phyloP scores from a whole-genome alignment of 2,113 vertebrate genomes.

The Silurus asotus region DNA sequence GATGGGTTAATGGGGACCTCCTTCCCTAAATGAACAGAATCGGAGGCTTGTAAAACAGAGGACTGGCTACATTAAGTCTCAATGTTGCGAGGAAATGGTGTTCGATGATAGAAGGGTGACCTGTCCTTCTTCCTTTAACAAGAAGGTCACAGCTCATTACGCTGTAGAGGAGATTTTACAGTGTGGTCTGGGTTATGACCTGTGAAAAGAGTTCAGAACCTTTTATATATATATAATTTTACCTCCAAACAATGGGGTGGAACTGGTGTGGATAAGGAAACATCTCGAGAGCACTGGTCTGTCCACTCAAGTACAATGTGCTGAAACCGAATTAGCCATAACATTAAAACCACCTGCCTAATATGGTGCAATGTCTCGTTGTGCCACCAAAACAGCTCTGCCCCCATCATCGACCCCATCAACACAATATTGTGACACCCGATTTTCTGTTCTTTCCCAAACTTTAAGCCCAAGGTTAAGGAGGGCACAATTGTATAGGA shows the following conservation, averaged over 20 bases:
- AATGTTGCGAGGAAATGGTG: conserved; percentile 63
- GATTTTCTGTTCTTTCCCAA: too few relatives aligned
- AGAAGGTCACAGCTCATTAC: conserved; percentile 58
- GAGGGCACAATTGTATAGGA: too few relatives aligned
- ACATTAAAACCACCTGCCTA: too few relatives aligned
- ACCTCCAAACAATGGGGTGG: background rate
- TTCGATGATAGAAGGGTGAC: conserved; percentile 52
- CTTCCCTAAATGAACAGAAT: background rate
- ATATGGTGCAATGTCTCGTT: too few relatives aligned
- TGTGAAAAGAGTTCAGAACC: background rate
- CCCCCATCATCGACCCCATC: too few relatives aligned
- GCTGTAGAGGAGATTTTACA: conserved; percentile 7
- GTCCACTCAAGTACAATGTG: background rate
- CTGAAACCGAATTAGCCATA: background rate
- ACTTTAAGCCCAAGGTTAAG: too few relatives aligned
- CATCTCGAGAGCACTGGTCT: background rate
- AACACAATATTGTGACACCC: too few relatives aligned
- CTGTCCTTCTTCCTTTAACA: conserved; percentile 55
- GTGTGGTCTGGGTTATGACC: conserved; percentile 30
- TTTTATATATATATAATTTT: background rate
- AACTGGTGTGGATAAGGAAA: background rate
- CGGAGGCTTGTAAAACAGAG: conserved; percentile 52
- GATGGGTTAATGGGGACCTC: background rate
- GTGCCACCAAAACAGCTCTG: too few relatives aligned
- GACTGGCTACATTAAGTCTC: conserved; percentile 65